phyloP scores from a whole-genome alignment of 2,888 invertebrate species.

The Bugulina stolonifera region DNA sequence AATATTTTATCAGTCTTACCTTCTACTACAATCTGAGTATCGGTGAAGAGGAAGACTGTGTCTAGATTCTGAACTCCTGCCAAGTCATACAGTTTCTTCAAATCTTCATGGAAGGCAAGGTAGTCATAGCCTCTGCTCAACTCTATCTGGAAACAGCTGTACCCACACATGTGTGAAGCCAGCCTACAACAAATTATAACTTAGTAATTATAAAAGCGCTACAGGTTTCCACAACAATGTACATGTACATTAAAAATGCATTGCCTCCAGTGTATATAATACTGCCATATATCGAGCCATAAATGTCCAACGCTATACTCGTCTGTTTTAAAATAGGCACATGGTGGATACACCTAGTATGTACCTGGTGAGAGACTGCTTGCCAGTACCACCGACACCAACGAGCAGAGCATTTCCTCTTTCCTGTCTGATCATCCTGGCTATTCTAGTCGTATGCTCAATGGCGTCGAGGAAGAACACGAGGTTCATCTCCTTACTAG shows the following conservation, averaged over 20 bases:
- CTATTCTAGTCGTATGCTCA: conserved; percentile 53
- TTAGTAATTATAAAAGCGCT: no score
- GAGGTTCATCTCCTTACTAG: conserved; percentile 73
- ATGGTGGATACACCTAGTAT: no score
- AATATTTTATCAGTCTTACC: background rate
- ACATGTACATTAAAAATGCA: no score
- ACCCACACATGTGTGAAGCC: conserved; percentile 51
- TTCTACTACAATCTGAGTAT: conserved; percentile 60
- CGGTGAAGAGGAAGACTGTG: conserved; percentile 79
- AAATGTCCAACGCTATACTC: no score
- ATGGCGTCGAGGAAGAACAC: conserved; percentile 69
- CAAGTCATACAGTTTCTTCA: conserved; percentile 70
- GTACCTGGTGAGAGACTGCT: conserved; percentile 54
- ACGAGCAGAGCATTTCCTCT: conserved; percentile 54
- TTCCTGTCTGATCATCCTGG: conserved; percentile 53
- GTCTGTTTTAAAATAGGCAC: no score
- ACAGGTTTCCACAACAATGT: no score
- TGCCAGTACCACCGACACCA: conserved; percentile 54
- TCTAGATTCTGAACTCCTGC: conserved; percentile 71
- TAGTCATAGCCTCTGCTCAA: conserved; percentile 77
- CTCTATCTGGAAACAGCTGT: conserved; percentile 79
- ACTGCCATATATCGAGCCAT: no score
- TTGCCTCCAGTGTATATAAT: no score
- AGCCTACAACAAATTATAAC: no score
- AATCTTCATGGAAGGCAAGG: conserved; percentile 75